These are phyloP conservation scores for Alfaro cultratus DNA, from an alignment of 2,797 vertebrate species.

Conservation along the genomic window DNA sequence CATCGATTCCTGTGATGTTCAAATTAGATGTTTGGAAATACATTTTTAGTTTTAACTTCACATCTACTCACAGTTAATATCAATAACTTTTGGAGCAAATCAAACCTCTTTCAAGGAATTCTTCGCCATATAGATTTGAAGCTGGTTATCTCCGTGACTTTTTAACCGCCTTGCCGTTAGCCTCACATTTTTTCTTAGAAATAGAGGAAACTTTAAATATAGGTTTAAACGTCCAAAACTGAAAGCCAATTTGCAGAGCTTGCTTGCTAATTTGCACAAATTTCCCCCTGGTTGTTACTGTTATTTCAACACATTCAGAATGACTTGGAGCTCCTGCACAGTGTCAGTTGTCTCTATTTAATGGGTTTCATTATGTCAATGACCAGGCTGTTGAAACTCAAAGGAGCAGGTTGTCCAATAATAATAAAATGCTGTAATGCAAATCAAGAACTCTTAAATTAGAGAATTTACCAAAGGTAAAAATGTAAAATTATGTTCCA, in stretches of 20 bases:
- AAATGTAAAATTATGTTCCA: not conserved
- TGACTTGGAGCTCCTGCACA: slow-evolving; percentile 10
- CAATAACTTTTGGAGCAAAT: not conserved
- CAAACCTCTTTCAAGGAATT: not conserved
- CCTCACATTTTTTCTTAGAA: slow-evolving; percentile 1
- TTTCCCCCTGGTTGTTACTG: slow-evolving; percentile 4
- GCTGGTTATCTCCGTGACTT: not conserved
- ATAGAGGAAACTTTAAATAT: not conserved
- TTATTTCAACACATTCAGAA: slow-evolving; percentile 13
- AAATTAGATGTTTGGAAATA: not conserved
- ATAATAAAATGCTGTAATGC: not conserved
- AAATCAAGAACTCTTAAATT: not conserved
- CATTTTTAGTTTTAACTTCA: slow-evolving; percentile 15
- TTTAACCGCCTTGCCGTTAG: not conserved
- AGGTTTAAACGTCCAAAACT: slow-evolving; percentile 3
- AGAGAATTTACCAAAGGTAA: not conserved
- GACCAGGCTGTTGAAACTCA: slow-evolving; percentile 4
- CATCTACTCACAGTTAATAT: not conserved
- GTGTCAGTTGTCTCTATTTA: not conserved
- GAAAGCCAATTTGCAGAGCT: not conserved
- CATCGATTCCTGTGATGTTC: not conserved
- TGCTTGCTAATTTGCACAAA: slow-evolving; percentile 8
- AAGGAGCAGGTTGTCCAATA: slow-evolving; percentile 4
- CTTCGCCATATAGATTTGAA: not conserved
- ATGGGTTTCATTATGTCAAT: slow-evolving; percentile 6